A percentile compares a stretch with the other conserved stretches of the same genome.
These are phyloP conservation scores for Narcine bancroftii DNA, from an alignment of 2,113 vertebrate genomes.

Conservation along the genomic window DNA sequence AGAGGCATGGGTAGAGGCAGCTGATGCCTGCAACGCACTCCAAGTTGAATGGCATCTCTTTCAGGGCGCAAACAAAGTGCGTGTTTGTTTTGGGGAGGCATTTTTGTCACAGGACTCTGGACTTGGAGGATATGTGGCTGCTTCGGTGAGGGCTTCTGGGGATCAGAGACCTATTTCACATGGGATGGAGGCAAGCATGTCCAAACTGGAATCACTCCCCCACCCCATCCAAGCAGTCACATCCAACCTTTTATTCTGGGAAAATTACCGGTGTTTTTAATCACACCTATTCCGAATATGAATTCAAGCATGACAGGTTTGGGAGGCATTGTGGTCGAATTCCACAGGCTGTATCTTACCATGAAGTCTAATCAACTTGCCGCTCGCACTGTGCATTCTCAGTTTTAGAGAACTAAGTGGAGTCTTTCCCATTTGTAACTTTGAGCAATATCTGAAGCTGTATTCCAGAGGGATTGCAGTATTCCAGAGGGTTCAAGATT, in stretches of 20 bases:
- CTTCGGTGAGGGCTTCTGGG: neutral
- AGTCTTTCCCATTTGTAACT: neutral
- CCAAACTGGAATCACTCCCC: neutral
- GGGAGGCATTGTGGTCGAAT: neutral
- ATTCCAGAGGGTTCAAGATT: conserved; percentile 45
- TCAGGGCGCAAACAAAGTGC: no score
- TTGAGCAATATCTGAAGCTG: neutral
- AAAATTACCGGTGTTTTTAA: neutral
- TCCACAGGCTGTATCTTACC: neutral
- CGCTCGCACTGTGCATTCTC: neutral
- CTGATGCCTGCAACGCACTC: no score
- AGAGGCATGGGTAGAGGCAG: no score
- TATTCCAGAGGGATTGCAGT: conserved; percentile 52
- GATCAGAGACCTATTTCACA: neutral
- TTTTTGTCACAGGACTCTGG: neutral
- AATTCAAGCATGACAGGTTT: neutral
- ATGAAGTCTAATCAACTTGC: neutral
- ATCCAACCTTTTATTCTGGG: neutral
- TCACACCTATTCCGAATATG: neutral
- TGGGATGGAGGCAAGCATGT: neutral
- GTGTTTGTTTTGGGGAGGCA: neutral
- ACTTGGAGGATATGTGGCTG: neutral
- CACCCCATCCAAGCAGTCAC: neutral
- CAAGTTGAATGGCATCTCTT: no score
- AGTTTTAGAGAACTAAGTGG: no score